Conservation (phyloP, 2,888 invertebrate species). For the Sarcophaga rosellei region DNA sequence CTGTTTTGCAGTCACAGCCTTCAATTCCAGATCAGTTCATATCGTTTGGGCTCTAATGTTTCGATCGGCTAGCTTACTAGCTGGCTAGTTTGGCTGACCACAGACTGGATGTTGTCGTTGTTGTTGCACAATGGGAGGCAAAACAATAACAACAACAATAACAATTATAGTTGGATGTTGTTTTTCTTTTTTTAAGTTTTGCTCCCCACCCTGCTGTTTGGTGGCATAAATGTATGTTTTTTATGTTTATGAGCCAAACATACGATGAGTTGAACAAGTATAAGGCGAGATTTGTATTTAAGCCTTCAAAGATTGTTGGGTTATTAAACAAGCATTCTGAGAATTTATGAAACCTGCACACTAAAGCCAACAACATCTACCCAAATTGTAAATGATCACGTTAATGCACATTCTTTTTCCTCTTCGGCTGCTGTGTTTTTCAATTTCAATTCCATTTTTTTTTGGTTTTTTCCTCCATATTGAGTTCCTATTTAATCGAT, state of each 20-base stretch:
- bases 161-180: slow-evolving; percentile 43
- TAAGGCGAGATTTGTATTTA: slow-evolving; percentile 49
- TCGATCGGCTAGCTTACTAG: not conserved
- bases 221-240: slow-evolving; percentile 14
- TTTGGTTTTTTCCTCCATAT: slow-evolving; percentile 12
- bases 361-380: slow-evolving; percentile 44
- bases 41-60: not conserved
- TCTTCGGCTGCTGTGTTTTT: slow-evolving; percentile 12
- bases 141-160: slow-evolving; percentile 10
- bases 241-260: slow-evolving; percentile 18
- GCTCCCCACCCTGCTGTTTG: slow-evolving; percentile 35
- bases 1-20: slow-evolving; percentile 6
- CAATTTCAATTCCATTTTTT: slow-evolving; percentile 44
- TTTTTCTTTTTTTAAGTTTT: not conserved
- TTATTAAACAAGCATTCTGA: slow-evolving; percentile 62
- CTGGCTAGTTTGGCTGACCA: not conserved
- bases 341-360: slow-evolving; percentile 49
- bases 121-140: slow-evolving; percentile 65
- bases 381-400: slow-evolving; percentile 53
- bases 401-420: slow-evolving; percentile 22
- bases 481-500: slow-evolving; percentile 18
- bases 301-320: slow-evolving; percentile 57
- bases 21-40: slow-evolving; percentile 1
- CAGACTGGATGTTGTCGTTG: slow-evolving; percentile 42
- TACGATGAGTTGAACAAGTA: not conserved